Base-by-base conservation (phyloP, 1,140 invertebrate species). In the Musca domestica region DNA sequence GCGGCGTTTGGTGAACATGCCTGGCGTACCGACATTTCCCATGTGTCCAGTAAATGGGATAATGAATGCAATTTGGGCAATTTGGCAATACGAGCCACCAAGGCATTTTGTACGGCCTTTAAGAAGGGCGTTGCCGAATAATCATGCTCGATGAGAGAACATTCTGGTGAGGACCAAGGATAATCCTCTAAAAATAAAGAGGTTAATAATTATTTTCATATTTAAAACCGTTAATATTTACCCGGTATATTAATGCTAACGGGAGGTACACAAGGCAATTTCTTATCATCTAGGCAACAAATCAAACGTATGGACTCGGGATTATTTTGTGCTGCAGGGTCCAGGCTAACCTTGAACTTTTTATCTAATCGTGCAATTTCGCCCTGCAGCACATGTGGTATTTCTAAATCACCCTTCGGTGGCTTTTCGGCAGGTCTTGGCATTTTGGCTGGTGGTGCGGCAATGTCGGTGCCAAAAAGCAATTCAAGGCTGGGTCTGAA, bases 1-100 rank as follows among this genome's bases (percentile, higher is more conserved):
- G 41, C 9, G 70, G 41, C 56, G 20, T 79, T 76, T 0, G 91
- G 91, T 22, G 89, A 89, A 73, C 92, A 94, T 0, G 94, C 93
- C 81, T 95, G 92, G 17, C 95, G 82, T 6, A 96, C 93, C 72
- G 93, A 94, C 94, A 96, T 96, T 83, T 96, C 95, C 95, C 95
- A 98, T n/a, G 93, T 94, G 75, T 95, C 91, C 14, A 98, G 81
- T 12, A 98, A 80, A 70, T 96, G 93, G 0, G 93, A 93, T 1
- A 98, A 86, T 0, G 94, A 95, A 82, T 90, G 94, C 71, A 88
- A 87, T 74, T 90, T 89, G 2, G 92, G 91, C 72, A 95, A 78
- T 74, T 91, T 90, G n/a, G 88, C 85, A 22, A 95, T 87, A 52
- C 93, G 83, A 0, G 89, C 88, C n/a, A 88, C 86, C 51, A 96